These are phyloP conservation scores for Lanistes nyassanus DNA, from an alignment of 1,140 invertebrate genomes.

Conservation along the genomic window DNA sequence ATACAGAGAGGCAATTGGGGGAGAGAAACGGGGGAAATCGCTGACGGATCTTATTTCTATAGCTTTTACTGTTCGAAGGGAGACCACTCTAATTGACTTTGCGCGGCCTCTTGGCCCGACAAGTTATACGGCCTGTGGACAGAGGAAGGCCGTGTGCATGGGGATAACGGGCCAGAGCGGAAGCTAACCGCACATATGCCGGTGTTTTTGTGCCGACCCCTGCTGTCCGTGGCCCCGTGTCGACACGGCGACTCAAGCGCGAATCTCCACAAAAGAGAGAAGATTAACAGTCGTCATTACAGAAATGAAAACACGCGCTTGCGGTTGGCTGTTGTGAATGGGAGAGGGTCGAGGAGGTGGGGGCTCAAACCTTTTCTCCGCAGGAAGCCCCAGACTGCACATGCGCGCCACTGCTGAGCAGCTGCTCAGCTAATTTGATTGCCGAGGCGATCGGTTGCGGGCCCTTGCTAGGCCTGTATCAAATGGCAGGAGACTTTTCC, in stretches of 20 bases:
- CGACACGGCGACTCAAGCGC: not conserved
- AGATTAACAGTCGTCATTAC: no score
- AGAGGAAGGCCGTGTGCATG: not conserved
- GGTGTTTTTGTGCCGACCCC: not conserved
- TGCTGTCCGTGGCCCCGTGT: not conserved
- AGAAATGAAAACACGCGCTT: no score
- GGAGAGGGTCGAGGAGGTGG: no score
- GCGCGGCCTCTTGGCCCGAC: no score
- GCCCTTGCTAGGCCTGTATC: no score
- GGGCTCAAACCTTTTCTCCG: no score
- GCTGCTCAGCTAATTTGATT: no score
- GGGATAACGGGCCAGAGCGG: not conserved
- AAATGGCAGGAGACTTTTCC: no score
- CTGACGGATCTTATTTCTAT: slow-evolving; percentile 17
- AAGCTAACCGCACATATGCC: not conserved
- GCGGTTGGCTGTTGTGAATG: no score
- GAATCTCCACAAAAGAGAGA: not conserved
- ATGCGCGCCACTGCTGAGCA: no score
- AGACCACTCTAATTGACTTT: not conserved
- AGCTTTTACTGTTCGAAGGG: not conserved
- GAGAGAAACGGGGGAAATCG: not conserved
- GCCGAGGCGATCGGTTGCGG: no score
- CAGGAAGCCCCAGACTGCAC: no score
- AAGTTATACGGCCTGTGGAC: not conserved
- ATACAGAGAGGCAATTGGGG: not conserved